Conservation (phyloP, 2,888 invertebrate species). For the Andrena dorsata region DNA sequence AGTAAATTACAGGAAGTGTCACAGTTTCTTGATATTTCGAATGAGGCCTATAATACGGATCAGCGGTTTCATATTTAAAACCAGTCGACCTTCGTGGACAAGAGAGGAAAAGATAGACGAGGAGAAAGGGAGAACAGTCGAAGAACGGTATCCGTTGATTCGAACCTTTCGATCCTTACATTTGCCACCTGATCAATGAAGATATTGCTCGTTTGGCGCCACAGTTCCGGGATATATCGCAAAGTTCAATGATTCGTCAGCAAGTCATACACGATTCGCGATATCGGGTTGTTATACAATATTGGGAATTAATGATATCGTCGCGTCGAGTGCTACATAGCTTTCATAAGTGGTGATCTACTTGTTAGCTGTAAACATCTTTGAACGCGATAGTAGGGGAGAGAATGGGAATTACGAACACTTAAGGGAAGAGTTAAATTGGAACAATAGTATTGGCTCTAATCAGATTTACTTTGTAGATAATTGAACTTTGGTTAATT, state of each 20-base stretch:
- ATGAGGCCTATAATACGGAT: constrained; percentile 48
- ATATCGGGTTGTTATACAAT: constrained; percentile 8
- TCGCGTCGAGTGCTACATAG: neutral
- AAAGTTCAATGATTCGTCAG: constrained; percentile 18
- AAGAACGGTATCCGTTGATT: constrained; percentile 46
- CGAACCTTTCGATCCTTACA: constrained; percentile 17
- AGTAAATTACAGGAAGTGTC: constrained; percentile 60
- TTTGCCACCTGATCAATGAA: neutral
- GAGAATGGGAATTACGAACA: too few relatives aligned
- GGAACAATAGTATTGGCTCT: too few relatives aligned
- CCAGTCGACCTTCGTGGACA: constrained; percentile 61
- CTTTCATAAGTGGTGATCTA: neutral
- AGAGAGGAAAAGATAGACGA: constrained; percentile 41
- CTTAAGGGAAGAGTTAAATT: too few relatives aligned
- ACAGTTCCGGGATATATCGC: constrained; percentile 12
- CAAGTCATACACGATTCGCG: neutral
- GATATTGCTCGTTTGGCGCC: neutral
- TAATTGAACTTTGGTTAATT: too few relatives aligned
- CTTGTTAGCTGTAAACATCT: neutral
- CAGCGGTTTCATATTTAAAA: constrained; percentile 65
- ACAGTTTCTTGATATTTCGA: constrained; percentile 50
- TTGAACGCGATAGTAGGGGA: too few relatives aligned
- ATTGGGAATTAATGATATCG: neutral
- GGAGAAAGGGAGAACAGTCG: constrained; percentile 47
- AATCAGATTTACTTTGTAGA: too few relatives aligned